A percentile compares a stretch with the other conserved stretches of the same genome.
Evolutionary conservation across 2,113 vertebrate species (phyloP).

Genomic region (Fregetta grallaria): DNA sequence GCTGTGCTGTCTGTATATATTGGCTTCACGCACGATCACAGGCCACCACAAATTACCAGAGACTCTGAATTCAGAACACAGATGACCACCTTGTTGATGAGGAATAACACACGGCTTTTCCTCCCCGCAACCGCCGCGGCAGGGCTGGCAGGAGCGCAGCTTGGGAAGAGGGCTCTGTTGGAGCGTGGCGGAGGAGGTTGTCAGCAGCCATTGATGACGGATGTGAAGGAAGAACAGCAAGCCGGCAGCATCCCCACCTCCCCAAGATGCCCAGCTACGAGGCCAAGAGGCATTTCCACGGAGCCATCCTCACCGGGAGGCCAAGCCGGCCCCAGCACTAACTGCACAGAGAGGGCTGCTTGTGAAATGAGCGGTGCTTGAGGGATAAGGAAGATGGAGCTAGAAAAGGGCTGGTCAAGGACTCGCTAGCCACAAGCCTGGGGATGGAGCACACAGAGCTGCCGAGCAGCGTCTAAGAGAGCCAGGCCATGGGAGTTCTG

Average conservation of each 20-base stretch:
- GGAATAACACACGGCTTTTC: neutral
- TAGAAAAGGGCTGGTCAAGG: neutral
- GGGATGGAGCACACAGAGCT: neutral
- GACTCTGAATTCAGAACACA: neutral
- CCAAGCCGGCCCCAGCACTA: neutral
- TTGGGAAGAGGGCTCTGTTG: neutral
- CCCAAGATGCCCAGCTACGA: neutral
- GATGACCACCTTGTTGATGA: neutral
- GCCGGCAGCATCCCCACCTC: neutral
- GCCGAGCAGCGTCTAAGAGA: neutral
- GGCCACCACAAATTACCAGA: neutral
- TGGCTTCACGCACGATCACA: neutral
- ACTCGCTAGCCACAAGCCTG: neutral
- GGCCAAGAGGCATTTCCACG: neutral
- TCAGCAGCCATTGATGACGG: neutral
- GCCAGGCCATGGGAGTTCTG: neutral
- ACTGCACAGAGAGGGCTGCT: neutral
- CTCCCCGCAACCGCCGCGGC: neutral
- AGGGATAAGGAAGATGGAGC: neutral
- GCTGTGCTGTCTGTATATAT: neutral
- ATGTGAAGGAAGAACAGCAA: neutral
- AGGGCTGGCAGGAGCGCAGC: neutral
- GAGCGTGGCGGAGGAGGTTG: rapidly evolving
- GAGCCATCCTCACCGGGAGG: neutral
- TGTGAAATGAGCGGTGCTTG: neutral